Evolutionary conservation across 2,888 invertebrate genomes (phyloP), one percentile per base, ranked within the genome.

Genomic region (Prosapia bicincta): DNA sequence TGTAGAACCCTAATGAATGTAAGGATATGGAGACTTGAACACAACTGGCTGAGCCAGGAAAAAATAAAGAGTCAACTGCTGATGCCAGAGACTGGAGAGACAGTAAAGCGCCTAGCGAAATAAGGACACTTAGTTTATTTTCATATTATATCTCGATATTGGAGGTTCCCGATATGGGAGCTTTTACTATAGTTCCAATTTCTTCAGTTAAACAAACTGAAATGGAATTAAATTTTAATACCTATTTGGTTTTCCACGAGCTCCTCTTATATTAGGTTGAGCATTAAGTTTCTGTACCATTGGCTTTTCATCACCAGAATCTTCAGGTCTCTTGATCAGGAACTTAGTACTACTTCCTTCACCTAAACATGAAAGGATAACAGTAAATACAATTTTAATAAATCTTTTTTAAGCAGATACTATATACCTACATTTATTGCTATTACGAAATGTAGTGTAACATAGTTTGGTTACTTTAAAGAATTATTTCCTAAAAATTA

Each of bases 211-310:
- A 43, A 43, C 10, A 10, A 43, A 10, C 15, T 43, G 15, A 65
- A 65, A 24, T 65, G 20, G 20, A 65, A 65, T 3, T 7, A 6
- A 65, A 20, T 23, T 65, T 23, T 7, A 65, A 23, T 65, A 80
- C 79, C 89, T 86, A 83, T 92, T 93, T 0, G 87, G 83, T 73
- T 88, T 89, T 0, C 88, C 87, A 0, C 86, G 83, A 0, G 86
- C 84, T 0, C 83, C 83, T 81, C 82, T 83, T 7, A 81, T 80
- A 7, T 85, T 84, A 0, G 91, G 88, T 81, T 92, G 92, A 80
- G 89, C 89, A 85, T 93, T 93, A 2, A 93, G 85, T 74, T 91
- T 90, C 77, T 87, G 85, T 10, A 88, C 84, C 66, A 81, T 77
- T 26, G 76, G 77, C 20, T 79, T 74, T 23, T 77, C 76, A 25